Conservation (phyloP, 64 coral and sea anemone species). For the Anthopleura sola region DNA sequence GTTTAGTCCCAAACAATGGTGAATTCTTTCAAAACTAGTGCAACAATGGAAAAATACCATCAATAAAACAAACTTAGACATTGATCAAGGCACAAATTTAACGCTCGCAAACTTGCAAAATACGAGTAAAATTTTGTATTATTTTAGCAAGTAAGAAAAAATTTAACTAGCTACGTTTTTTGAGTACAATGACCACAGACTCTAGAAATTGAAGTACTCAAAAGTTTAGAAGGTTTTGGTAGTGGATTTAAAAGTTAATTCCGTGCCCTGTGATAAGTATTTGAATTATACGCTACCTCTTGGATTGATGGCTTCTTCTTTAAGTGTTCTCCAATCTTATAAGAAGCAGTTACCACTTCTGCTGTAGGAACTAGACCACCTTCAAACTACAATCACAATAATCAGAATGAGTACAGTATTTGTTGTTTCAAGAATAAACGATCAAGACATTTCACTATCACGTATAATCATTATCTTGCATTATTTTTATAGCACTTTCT, state of each 20-base stretch:
- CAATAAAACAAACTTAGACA: too few species aligned
- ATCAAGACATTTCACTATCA: neutral
- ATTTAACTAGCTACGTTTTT: too few species aligned
- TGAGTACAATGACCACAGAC: too few species aligned
- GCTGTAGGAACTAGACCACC: slow-evolving; percentile 71
- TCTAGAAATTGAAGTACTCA: too few species aligned
- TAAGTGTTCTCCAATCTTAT: slow-evolving; percentile 57
- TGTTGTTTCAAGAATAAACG: neutral
- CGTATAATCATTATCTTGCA: too few species aligned
- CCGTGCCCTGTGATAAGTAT: neutral
- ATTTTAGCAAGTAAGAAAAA: too few species aligned
- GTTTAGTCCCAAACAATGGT: neutral
- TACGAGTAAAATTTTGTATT: too few species aligned
- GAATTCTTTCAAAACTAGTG: neutral
- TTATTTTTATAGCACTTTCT: too few species aligned
- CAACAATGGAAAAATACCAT: neutral
- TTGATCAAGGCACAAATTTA: too few species aligned
- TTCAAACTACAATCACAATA: slow-evolving; percentile 72
- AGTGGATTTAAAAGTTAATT: too few species aligned
- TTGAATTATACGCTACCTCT: slow-evolving; percentile 44
- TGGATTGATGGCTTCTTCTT: slow-evolving; percentile 80
- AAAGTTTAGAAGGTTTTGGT: too few species aligned
- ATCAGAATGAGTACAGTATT: neutral
- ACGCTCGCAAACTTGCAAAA: too few species aligned
- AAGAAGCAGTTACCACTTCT: slow-evolving; percentile 65